phyloP scores from a whole-genome alignment of 2,888 invertebrate genomes.

The Keiferia lycopersicella region DNA sequence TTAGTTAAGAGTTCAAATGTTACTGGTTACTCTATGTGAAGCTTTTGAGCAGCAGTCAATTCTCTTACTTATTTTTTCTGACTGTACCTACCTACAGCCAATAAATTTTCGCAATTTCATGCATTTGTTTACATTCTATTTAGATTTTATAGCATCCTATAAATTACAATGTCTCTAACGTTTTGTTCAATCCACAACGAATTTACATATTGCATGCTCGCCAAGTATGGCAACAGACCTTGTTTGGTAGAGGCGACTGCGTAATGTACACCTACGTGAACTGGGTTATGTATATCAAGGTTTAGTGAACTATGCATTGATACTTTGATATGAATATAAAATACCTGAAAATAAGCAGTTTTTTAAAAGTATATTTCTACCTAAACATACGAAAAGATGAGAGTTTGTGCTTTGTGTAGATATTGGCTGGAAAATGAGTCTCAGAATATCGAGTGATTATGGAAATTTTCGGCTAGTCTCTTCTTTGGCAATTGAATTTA shows the following conservation, averaged over 20 bases:
- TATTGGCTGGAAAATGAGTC: background rate
- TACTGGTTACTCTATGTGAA: too few species aligned
- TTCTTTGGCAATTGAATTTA: background rate
- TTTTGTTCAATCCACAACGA: background rate
- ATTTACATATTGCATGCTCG: constrained; percentile 19
- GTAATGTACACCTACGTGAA: constrained; percentile 17
- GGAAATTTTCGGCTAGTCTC: background rate
- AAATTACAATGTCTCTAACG: background rate
- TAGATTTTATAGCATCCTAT: too few species aligned
- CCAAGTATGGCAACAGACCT: background rate
- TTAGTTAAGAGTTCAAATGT: too few species aligned
- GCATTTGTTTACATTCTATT: too few species aligned
- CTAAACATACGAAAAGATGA: background rate
- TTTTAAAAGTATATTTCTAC: too few species aligned
- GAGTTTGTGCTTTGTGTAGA: background rate
- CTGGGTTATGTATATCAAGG: constrained; percentile 11
- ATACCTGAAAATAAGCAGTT: too few species aligned
- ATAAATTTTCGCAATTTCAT: too few species aligned
- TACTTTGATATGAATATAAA: too few species aligned
- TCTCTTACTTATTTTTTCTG: too few species aligned
- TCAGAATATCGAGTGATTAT: background rate
- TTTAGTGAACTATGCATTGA: background rate
- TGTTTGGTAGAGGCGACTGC: background rate
- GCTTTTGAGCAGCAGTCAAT: too few species aligned
- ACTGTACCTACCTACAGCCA: too few species aligned